These are phyloP conservation scores for Eriocheir sinensis DNA, from an alignment of 1,140 invertebrate genomes.

Conservation along the genomic window DNA sequence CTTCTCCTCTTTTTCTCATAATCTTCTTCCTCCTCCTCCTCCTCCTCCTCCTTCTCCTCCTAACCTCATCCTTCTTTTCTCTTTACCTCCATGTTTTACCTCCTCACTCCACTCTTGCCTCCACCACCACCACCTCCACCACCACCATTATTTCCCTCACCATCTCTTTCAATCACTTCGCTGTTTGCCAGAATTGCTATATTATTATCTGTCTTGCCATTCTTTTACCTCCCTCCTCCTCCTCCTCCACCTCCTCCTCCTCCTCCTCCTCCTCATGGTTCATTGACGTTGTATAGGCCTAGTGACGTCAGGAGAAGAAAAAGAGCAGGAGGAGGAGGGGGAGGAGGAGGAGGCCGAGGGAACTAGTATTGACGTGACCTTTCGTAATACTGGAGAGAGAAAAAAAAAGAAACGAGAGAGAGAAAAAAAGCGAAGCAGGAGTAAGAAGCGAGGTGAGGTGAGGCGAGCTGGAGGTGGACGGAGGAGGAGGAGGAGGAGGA, in stretches of 20 bases:
- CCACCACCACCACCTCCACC: neutral
- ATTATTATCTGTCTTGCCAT: too few species aligned
- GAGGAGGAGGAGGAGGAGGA: too few species aligned
- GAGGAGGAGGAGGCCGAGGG: neutral
- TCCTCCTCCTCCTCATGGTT: neutral
- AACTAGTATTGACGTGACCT: neutral
- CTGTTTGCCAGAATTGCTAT: too few species aligned
- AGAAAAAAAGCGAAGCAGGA: neutral
- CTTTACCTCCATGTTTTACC: too few species aligned
- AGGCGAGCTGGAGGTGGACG: neutral
- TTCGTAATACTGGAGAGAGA: slow-evolving; percentile 6
- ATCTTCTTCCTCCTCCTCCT: neutral
- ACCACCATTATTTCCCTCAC: too few species aligned
- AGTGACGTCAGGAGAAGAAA: neutral
- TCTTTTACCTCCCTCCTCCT: neutral
- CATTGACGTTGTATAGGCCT: neutral
- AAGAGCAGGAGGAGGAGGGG: neutral
- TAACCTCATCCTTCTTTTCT: neutral
- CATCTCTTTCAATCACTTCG: too few species aligned
- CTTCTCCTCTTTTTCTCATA: neutral
- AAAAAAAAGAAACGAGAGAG: neutral
- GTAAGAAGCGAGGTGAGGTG: neutral
- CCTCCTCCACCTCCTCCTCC: neutral
- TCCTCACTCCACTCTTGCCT: neutral
- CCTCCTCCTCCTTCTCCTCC: neutral